Percentiles rank a stretch among this genome's conserved stretches.
Evolutionary conservation across 2,888 invertebrate genomes (phyloP).

Genomic region (Scaptomyza caliginosa): DNA sequence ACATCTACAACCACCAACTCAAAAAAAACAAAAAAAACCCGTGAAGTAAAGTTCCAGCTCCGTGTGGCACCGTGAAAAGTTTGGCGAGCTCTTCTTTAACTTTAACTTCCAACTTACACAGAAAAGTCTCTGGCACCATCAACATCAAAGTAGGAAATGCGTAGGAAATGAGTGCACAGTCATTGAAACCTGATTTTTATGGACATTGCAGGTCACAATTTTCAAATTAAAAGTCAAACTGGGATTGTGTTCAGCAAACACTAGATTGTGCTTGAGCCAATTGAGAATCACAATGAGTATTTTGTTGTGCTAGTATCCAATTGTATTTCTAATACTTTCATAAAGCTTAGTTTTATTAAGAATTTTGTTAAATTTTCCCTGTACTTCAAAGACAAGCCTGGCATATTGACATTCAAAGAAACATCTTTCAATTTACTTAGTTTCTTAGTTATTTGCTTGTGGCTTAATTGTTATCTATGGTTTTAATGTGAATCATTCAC

Average conservation of each 20-base stretch:
- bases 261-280: background rate
- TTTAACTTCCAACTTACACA: constrained; percentile 22
- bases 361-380: too few relatives aligned
- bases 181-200: constrained; percentile 45
- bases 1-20: background rate
- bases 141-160: constrained; percentile 6
- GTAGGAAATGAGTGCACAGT: constrained; percentile 10
- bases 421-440: background rate
- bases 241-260: background rate
- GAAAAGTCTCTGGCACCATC: constrained; percentile 50
- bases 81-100: constrained; percentile 8
- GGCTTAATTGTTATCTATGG: background rate
- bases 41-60: constrained; percentile 18
- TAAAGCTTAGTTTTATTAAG: too few relatives aligned
- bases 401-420: too few relatives aligned
- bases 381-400: too few relatives aligned
- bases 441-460: background rate
- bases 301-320: background rate
- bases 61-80: constrained; percentile 32
- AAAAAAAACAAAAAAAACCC: constrained; percentile 7
- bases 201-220: constrained; percentile 30
- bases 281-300: constrained; percentile 1
- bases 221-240: constrained; percentile 25
- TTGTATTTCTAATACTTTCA: too few relatives aligned
- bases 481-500: background rate